A percentile compares a stretch with the other conserved stretches of the same genome.
Evolutionary conservation across 2,888 invertebrate species (phyloP).

Genomic region (Nineta flava): DNA sequence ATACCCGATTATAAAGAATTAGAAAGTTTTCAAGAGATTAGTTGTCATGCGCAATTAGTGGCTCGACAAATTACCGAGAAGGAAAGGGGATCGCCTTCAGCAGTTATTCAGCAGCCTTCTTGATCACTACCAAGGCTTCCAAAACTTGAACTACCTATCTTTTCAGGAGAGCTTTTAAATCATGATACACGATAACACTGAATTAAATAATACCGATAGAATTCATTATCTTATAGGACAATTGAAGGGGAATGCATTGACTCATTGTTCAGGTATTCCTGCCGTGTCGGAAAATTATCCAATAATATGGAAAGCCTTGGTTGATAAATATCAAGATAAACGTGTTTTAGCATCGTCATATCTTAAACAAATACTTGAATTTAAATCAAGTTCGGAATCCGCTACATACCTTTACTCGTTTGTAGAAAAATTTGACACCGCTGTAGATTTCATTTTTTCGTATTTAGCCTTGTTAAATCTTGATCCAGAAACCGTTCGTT

Average conservation of each 20-base stretch:
- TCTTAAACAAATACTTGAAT: background rate
- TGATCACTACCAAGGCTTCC: background rate
- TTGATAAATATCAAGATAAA: background rate
- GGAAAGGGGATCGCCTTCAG: no score
- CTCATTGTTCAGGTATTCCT: background rate
- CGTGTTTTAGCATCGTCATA: background rate
- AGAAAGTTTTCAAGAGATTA: background rate
- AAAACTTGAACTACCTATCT: background rate
- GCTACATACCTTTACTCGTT: background rate
- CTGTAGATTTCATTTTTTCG: background rate
- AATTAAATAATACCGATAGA: background rate
- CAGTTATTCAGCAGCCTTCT: no score
- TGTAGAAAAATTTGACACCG: background rate
- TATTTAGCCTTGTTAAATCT: background rate
- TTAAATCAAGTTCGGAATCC: background rate
- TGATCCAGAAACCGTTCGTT: background rate
- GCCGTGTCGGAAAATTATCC: background rate
- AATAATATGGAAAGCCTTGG: background rate
- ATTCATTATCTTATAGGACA: background rate
- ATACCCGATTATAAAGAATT: background rate
- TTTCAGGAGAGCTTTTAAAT: background rate
- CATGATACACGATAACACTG: no score
- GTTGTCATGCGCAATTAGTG: no score
- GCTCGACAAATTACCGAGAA: no score
- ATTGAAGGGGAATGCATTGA: background rate